Evolutionary conservation across 2,113 vertebrate genomes (phyloP).

Genomic region (Oryzias melastigma): DNA sequence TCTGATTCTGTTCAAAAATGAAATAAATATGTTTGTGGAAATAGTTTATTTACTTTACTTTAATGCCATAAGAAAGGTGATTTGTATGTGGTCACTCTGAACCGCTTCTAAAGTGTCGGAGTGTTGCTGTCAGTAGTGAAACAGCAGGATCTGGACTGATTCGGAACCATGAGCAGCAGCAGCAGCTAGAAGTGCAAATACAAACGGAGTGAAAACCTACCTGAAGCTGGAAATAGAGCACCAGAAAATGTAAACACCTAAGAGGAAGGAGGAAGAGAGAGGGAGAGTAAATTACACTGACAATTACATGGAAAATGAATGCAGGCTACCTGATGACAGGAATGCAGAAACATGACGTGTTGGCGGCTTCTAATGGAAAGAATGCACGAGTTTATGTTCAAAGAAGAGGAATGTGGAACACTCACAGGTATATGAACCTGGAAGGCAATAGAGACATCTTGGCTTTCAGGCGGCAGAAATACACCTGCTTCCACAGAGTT

Average conservation of each 20-base stretch:
- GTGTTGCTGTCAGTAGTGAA: too few relatives aligned
- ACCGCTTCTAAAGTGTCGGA: too few relatives aligned
- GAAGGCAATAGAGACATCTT: conserved; percentile 82
- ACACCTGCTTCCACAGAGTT: conserved; percentile 80
- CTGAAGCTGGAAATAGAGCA: conserved; percentile 82
- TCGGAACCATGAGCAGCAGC: background rate
- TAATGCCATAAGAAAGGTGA: too few relatives aligned
- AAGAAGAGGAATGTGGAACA: conserved; percentile 48
- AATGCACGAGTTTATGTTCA: conserved; percentile 58
- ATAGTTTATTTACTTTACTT: too few relatives aligned
- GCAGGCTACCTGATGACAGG: conserved; percentile 65
- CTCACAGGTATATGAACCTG: conserved; percentile 84
- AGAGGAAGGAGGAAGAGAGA: conserved; percentile 49
- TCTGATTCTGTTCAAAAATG: too few relatives aligned
- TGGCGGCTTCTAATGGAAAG: conserved; percentile 84
- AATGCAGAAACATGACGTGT: conserved; percentile 56
- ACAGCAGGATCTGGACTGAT: background rate
- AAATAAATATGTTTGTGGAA: too few relatives aligned
- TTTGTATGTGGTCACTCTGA: too few relatives aligned
- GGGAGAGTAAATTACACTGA: conserved; percentile 71
- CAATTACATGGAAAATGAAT: conserved; percentile 69
- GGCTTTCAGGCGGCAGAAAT: conserved; percentile 77
- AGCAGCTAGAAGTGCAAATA: conserved; percentile 12
- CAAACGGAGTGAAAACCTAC: conserved; percentile 54
- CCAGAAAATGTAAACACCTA: conserved; percentile 84